A percentile compares a stretch with the other conserved stretches of the same genome.
Evolutionary conservation across 2,113 vertebrate genomes (phyloP).

Genomic region (Triplophysa tibetana): DNA sequence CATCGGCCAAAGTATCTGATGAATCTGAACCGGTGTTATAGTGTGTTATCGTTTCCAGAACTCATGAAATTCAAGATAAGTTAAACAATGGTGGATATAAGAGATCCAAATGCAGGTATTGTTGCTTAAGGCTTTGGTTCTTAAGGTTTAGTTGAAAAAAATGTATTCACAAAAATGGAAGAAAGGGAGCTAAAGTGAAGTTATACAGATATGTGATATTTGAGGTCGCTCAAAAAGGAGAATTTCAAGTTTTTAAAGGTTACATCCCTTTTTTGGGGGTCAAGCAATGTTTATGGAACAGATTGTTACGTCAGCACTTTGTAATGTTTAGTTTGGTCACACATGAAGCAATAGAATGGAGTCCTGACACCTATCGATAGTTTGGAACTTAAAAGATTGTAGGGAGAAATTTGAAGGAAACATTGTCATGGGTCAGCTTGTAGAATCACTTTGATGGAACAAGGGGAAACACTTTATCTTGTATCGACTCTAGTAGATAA

Average conservation of each 20-base stretch:
- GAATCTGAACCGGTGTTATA: background rate
- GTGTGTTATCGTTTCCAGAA: conserved; percentile 44
- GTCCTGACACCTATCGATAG: background rate
- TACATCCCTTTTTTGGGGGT: background rate
- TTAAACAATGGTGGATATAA: background rate
- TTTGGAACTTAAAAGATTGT: background rate
- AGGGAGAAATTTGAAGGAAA: background rate
- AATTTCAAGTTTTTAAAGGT: background rate
- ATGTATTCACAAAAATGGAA: background rate
- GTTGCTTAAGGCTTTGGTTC: background rate
- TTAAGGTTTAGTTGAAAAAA: background rate
- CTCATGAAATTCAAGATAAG: background rate
- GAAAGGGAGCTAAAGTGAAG: background rate
- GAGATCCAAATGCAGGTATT: background rate
- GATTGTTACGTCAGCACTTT: background rate
- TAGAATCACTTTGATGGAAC: conserved; percentile 13
- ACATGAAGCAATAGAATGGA: background rate
- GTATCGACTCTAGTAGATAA: conserved; percentile 3
- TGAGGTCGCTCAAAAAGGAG: background rate
- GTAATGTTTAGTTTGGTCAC: background rate
- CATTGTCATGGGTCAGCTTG: conserved; percentile 1
- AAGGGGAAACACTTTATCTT: conserved; percentile 23
- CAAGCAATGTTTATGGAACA: background rate
- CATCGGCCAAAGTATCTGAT: conserved; percentile 22
- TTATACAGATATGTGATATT: background rate